Conservation (phyloP, 2,888 invertebrate genomes). For the Ornithoptera alexandrae region DNA sequence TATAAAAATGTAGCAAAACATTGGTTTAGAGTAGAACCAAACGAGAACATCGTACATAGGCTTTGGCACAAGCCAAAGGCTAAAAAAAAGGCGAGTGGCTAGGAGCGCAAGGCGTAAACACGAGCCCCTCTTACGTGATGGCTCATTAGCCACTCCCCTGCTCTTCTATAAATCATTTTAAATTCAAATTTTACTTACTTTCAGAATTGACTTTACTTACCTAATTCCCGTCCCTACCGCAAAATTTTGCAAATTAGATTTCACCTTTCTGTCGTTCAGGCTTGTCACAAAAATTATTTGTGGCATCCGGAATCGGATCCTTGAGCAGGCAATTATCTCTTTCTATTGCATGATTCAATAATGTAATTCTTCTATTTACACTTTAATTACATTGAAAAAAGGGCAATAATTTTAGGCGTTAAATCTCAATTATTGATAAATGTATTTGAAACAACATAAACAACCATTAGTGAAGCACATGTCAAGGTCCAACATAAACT, state of each 20-base stretch:
- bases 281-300: slow-evolving; percentile 61
- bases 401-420: too few species aligned
- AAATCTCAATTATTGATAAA: too few species aligned
- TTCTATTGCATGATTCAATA: neutral
- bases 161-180: slow-evolving; percentile 78
- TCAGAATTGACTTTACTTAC: slow-evolving; percentile 76
- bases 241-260: slow-evolving; percentile 76
- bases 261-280: slow-evolving; percentile 58
- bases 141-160: slow-evolving; percentile 79
- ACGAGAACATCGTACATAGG: slow-evolving; percentile 37
- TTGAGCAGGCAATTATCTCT: slow-evolving; percentile 43
- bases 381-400: neutral
- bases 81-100: slow-evolving; percentile 57
- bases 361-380: neutral
- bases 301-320: slow-evolving; percentile 56
- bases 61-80: slow-evolving; percentile 57
- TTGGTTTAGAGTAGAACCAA: slow-evolving; percentile 51
- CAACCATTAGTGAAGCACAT: too few species aligned
- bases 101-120: slow-evolving; percentile 65
- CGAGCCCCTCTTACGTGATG: slow-evolving; percentile 76
- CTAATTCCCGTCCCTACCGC: slow-evolving; percentile 71
- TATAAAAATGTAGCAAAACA: slow-evolving; percentile 14
- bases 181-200: slow-evolving; percentile 79
- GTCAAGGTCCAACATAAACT: too few species aligned
- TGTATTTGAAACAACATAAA: too few species aligned